Evolutionary conservation across 2,113 vertebrate genomes (phyloP).

Genomic region (Ascaphus truei): DNA sequence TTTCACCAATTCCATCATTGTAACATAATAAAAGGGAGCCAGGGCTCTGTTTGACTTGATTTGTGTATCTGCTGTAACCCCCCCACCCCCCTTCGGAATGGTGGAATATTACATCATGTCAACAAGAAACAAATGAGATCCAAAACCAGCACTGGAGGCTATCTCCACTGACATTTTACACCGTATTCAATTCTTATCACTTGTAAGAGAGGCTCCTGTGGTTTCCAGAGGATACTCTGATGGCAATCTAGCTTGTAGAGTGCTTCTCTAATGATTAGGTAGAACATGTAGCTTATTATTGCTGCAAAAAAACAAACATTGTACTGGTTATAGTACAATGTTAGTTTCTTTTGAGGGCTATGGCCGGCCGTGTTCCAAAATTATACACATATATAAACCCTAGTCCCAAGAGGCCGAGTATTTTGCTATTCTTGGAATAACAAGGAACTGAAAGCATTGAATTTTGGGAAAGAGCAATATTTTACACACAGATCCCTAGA

Average conservation of each 20-base stretch:
- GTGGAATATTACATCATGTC: conserved; percentile 10
- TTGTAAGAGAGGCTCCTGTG: neutral
- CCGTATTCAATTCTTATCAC: conserved; percentile 1
- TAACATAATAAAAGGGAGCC: neutral
- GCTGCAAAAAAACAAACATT: too few species aligned
- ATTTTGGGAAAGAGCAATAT: too few species aligned
- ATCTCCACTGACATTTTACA: conserved; percentile 3
- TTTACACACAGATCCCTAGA: too few species aligned
- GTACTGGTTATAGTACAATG: too few species aligned
- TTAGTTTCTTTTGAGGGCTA: too few species aligned
- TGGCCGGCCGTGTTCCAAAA: too few species aligned
- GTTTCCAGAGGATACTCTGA: neutral
- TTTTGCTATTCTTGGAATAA: too few species aligned
- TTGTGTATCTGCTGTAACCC: conserved; percentile 13
- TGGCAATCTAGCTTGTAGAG: neutral
- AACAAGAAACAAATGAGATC: conserved; percentile 20
- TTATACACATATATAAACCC: too few species aligned
- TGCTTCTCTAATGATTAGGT: neutral
- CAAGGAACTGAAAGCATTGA: too few species aligned
- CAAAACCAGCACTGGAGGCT: conserved; percentile 8
- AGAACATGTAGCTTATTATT: neutral
- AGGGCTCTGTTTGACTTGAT: neutral
- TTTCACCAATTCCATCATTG: neutral
- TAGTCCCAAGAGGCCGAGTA: too few species aligned
- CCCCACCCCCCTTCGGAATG: neutral